These are phyloP conservation scores for Nothocercus julius DNA, from an alignment of 2,113 vertebrate species.

Conservation along the genomic window DNA sequence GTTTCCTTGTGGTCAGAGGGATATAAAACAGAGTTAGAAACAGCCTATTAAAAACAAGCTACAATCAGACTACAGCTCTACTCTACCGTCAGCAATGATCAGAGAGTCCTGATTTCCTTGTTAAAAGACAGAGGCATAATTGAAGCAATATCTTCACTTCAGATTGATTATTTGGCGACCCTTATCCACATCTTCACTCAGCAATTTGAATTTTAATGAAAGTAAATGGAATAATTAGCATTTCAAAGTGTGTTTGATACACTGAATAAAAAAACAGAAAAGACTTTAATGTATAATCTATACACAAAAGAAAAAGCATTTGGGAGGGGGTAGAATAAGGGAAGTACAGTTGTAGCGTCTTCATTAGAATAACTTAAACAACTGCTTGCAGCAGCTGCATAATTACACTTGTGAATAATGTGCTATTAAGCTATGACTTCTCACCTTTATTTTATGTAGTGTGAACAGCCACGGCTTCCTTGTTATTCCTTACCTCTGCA, in stretches of 20 bases:
- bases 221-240: constrained; percentile 88
- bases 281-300: constrained; percentile 78
- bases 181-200: constrained; percentile 84
- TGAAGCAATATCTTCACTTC: constrained; percentile 83
- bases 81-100: constrained; percentile 60
- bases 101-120: constrained; percentile 77
- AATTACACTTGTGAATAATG: constrained; percentile 73
- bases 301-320: constrained; percentile 79
- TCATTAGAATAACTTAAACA: constrained; percentile 72
- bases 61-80: constrained; percentile 66
- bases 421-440: constrained; percentile 63
- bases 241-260: constrained; percentile 86
- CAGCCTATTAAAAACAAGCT: constrained; percentile 77
- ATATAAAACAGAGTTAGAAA: constrained; percentile 75
- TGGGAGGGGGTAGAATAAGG: constrained; percentile 51
- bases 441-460: constrained; percentile 63
- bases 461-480: constrained; percentile 44
- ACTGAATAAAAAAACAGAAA: constrained; percentile 70
- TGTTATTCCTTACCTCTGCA: constrained; percentile 20
- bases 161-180: constrained; percentile 83
- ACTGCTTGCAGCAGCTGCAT: constrained; percentile 63
- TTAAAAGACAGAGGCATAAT: constrained; percentile 80
- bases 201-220: constrained; percentile 89
- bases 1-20: constrained; percentile 77
- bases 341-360: constrained; percentile 63